Evolutionary conservation across 30 jellyfish, hydroid and myxozoan species (phyloP).

Genomic region (Hydra vulgaris): DNA sequence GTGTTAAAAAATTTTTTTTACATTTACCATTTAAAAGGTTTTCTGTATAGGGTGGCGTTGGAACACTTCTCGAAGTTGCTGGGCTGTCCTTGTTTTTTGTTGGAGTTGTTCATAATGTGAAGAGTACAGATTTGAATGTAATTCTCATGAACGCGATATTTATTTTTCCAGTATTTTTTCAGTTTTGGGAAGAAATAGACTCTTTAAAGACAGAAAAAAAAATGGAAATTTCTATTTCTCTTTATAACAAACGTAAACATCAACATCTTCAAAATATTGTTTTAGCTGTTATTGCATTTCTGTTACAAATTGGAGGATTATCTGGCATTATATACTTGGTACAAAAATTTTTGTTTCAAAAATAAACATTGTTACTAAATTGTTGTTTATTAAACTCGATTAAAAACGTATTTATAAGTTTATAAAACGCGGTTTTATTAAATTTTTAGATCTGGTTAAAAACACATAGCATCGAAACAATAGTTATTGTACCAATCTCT

Average conservation of each 20-base stretch:
- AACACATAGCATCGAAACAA: not conserved
- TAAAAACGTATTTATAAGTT: too few species aligned
- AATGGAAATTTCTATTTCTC: conserved; percentile 18
- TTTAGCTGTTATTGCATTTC: conserved; percentile 57
- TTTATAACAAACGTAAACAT: conserved; percentile 32
- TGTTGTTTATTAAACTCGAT: too few species aligned
- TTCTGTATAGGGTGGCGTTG: conserved; percentile 52
- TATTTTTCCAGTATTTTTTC: conserved; percentile 78
- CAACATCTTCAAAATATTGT: conserved; percentile 44
- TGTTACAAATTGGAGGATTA: conserved; percentile 74
- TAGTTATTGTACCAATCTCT: conserved; percentile 6
- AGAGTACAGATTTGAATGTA: conserved; percentile 47
- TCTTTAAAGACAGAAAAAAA: conserved; percentile 25
- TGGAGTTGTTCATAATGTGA: conserved; percentile 50
- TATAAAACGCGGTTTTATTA: too few species aligned
- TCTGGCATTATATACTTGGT: conserved; percentile 71
- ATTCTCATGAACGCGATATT: conserved; percentile 78
- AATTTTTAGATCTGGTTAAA: not conserved
- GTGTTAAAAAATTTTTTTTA: not conserved
- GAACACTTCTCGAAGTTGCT: conserved; percentile 58
- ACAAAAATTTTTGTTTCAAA: too few species aligned
- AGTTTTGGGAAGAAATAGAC: conserved; percentile 54
- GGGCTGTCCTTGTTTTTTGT: conserved; percentile 69
- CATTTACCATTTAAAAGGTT: not conserved
- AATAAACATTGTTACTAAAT: too few species aligned